Conservation (phyloP, 2,797 vertebrate genomes). For the Bothrops alternatus region DNA sequence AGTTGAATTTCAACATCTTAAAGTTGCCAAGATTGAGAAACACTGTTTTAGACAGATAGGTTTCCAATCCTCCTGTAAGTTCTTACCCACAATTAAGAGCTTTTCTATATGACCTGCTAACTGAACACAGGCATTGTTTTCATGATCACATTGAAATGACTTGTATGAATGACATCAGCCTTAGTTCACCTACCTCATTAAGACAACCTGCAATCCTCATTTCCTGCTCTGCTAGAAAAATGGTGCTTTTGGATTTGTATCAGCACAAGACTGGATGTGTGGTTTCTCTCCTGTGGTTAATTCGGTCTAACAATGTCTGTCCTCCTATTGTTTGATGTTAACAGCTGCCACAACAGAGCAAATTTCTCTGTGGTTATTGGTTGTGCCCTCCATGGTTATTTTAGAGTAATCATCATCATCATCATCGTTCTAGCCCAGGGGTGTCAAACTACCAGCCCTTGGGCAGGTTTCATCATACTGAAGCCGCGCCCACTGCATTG, state of each 20-base stretch:
- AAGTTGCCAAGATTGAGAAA: neutral
- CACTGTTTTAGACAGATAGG: neutral
- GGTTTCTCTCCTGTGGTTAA: neutral
- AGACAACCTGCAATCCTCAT: neutral
- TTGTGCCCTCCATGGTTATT: neutral
- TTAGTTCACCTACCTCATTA: neutral
- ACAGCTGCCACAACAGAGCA: neutral
- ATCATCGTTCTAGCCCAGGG: too few species aligned
- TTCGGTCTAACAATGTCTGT: neutral
- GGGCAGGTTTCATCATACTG: too few species aligned
- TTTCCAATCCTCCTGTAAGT: neutral
- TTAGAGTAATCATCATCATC: neutral
- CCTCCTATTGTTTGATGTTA: neutral
- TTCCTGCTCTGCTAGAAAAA: neutral
- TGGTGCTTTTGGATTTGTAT: neutral
- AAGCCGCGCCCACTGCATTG: too few species aligned
- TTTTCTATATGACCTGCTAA: neutral
- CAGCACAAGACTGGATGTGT: neutral
- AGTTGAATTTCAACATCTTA: neutral
- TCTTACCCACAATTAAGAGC: neutral
- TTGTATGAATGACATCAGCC: neutral
- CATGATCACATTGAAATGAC: neutral
- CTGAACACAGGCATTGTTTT: neutral
- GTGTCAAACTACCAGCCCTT: too few species aligned
- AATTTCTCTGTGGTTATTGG: neutral